Base-by-base conservation (phyloP, 2,797 vertebrate genomes). In the Cottoperca gobio region DNA sequence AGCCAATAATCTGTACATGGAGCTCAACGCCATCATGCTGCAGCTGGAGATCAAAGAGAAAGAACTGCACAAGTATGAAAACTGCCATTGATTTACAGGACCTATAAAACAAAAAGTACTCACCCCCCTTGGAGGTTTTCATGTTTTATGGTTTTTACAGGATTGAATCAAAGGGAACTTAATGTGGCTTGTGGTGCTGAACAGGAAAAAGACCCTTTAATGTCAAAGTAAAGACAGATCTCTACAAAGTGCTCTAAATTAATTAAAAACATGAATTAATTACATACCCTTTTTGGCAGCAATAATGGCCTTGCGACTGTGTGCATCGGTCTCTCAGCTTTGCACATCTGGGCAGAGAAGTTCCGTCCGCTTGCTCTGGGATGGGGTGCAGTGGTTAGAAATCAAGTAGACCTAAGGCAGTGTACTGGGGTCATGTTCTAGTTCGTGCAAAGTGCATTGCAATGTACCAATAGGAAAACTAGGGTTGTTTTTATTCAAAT, bases 1-100 rank as follows among this genome's bases (percentile, higher is more conserved):
- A 62, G 98, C 97, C 90, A 99, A 99, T 91, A 99, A 98, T 76
- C 95, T 99, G 13, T 99, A 99, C 93, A 98, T 99, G 98, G 98
- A 99, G 85, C 96, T 99, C 1, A 99, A 97, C 1, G 97, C 96
- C 0, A 96, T 99, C 26, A 99, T 99, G 97, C 85, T 99, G 70
- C 98, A 99, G 91, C 95, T 99, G 89, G 98, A 99, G 87, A 95
- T 99, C 63, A 99, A 99, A 90, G 98, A 99, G 91, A 96, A 96
- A 79, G 98, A 99, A 86, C 93, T 99, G 78, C 95, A 97, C 73
- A 96, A 97, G 97, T 99, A 94, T 13, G 90, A 75, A 67, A 46
- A 64, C 52, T 66, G 26, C 21, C 2, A 59, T 48, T 53, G 21
- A 42, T 45, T 63, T 12, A 26, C 7, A 50, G 26, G 43, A 37